Base-by-base conservation (phyloP, 1,140 invertebrate species). In the Teleopsis dalmanni region DNA sequence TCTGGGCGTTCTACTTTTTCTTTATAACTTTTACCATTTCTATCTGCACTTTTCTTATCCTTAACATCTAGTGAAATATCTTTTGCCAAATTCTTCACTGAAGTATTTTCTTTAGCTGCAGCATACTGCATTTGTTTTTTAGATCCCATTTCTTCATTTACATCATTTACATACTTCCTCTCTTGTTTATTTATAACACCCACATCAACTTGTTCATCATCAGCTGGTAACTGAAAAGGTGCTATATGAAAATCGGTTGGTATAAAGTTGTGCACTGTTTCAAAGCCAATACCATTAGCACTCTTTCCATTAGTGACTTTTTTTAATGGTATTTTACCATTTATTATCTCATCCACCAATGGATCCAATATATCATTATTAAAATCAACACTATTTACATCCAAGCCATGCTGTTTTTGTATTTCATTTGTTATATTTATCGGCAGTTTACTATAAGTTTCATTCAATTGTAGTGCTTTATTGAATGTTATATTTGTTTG, bases 381-480 rank as follows among this genome's bases (percentile, higher is more conserved):
- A 16, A 59, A 57, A 56, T 60, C 34, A 2, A 57, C 53, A 45
- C 56, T 49, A 48, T 57, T 57, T 9, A 66, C 34, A 13, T 66
- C 64, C 1, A 67, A 23, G 0, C 60, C 64, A 40, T 57, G 61
- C 14, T 66, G 37, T 9, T 57, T 21, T 34, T 60, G 62, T 10
- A 67, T 38, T n/a, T 64, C 40, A 14, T 62, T 34, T 0, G 55
- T 55, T 9, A 60, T 34, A 2, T 54, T 44, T 18, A 51, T 42
- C 1, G 55, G 56, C 13, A 64, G 49, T n/a, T 56, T 16, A 23
- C 53, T 51, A 5, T 58, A 59, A 27, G 53, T 66, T 7, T 66
- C 52, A 40, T 67, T 67, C n/a, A 67, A 50, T 36, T 67, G 61
- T 11, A 50, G 55, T 2, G 55, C 55, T 10, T 60, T 53, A 57